Evolutionary conservation across 2,888 invertebrate genomes (phyloP).

Genomic region (Drosophila buzzatii): DNA sequence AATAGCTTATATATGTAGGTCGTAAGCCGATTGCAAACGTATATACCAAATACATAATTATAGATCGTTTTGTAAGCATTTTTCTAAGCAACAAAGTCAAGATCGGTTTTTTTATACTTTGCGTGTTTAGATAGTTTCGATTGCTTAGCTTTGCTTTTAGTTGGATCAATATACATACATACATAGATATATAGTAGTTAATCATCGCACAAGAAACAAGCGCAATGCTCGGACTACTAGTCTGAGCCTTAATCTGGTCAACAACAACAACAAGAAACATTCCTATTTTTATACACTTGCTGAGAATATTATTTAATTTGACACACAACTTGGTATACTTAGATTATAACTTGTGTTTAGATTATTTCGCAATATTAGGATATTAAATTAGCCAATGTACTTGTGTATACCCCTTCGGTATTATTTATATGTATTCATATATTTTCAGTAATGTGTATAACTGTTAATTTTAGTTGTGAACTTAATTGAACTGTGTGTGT

Average conservation of each 20-base stretch:
- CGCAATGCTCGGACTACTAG: constrained; percentile 30
- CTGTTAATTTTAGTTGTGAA: constrained; percentile 57
- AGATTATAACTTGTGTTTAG: constrained; percentile 8
- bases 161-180: constrained; percentile 10
- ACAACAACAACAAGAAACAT: constrained; percentile 32
- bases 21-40: constrained; percentile 8
- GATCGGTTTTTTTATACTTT: constrained; percentile 7
- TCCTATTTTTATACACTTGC: constrained; percentile 55
- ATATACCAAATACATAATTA: constrained; percentile 34
- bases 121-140: constrained; percentile 22
- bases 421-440: constrained; percentile 47
- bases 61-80: constrained; percentile 49
- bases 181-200: constrained; percentile 11
- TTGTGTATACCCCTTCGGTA: constrained; percentile 7
- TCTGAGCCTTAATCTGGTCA: constrained; percentile 37
- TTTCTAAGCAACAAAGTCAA: constrained; percentile 43
- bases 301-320: constrained; percentile 18
- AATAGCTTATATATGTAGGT: constrained; percentile 27
- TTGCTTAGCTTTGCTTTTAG: constrained; percentile 23
- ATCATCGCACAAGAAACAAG: constrained; percentile 42
- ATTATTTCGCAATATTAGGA: constrained; percentile 24
- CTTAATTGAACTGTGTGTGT: constrained; percentile 48
- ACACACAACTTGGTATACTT: not conserved
- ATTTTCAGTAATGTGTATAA: constrained; percentile 45
- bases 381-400: constrained; percentile 30